These are phyloP conservation scores for Limnephilus lunatus DNA, from an alignment of 2,888 invertebrate species.

Conservation along the genomic window DNA sequence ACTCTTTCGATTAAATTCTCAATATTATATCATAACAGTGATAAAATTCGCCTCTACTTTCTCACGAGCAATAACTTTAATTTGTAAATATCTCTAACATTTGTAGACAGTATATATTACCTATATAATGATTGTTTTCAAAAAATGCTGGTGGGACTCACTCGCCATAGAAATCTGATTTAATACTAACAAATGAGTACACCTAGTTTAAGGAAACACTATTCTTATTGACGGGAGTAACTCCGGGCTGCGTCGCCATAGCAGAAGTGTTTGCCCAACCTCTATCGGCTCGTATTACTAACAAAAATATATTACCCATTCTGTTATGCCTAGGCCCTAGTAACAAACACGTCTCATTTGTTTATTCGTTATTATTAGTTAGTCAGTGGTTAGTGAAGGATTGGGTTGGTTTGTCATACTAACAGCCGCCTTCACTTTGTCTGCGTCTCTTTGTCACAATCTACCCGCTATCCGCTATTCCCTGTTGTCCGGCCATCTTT, in stretches of 20 bases:
- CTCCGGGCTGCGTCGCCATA: conserved; percentile 35
- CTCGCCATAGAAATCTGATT: conserved; percentile 52
- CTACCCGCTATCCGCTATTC: conserved; percentile 53
- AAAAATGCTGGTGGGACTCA: conserved; percentile 49
- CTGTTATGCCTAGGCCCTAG: conserved; percentile 47
- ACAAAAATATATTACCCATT: conserved; percentile 51
- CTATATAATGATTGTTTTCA: conserved; percentile 61
- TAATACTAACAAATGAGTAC: conserved; percentile 49
- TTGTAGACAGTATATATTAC: conserved; percentile 54
- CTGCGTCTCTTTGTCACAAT: conserved; percentile 31
- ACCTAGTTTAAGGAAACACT: conserved; percentile 35
- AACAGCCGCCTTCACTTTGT: conserved; percentile 24
- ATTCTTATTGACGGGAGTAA: conserved; percentile 47
- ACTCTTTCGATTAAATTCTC: conserved; percentile 64
- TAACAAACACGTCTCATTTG: conserved; percentile 42
- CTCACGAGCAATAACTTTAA: conserved; percentile 60
- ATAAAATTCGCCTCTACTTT: conserved; percentile 62
- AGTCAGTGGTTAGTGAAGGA: not conserved
- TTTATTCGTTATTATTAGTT: conserved; percentile 30
- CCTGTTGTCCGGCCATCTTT: conserved; percentile 59
- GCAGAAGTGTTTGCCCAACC: conserved; percentile 17
- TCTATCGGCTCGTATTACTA: conserved; percentile 35
- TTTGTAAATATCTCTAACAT: conserved; percentile 61
- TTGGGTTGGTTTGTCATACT: not conserved
- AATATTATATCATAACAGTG: conserved; percentile 64